Conservation (phyloP, 53 echinoderm and acorn worm species). For the Echinometra lucunter region DNA sequence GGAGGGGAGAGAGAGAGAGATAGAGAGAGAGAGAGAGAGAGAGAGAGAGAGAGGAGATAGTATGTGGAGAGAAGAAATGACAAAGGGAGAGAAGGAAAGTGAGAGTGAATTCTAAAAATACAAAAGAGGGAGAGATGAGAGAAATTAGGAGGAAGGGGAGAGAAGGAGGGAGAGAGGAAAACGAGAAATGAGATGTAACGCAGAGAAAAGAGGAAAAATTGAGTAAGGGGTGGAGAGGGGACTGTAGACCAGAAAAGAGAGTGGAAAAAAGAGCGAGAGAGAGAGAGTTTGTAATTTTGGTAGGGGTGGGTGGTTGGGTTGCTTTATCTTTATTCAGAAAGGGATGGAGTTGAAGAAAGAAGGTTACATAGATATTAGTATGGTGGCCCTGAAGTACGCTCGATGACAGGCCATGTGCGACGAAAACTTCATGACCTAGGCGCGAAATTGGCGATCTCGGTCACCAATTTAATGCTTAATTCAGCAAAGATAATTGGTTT, state of each 20-base stretch:
- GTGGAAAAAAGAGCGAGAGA: background rate
- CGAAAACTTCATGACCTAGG: no score
- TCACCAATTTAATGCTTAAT: background rate
- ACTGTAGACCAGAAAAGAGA: background rate
- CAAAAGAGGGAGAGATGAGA: background rate
- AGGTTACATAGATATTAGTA: no score
- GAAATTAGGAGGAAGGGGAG: background rate
- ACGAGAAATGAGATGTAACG: background rate
- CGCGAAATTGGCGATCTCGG: no score
- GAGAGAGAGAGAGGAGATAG: background rate
- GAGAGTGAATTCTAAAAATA: no score
- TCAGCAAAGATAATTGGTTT: no score
- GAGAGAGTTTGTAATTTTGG: background rate
- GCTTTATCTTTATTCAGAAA: no score
- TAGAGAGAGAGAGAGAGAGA: background rate
- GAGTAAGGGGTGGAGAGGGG: background rate
- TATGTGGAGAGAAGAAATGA: background rate
- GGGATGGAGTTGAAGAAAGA: no score
- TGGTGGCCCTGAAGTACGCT: no score
- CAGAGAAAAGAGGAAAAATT: background rate
- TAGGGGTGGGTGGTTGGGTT: no score
- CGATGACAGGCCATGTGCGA: no score
- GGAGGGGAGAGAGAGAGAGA: background rate
- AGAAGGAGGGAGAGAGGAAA: background rate
- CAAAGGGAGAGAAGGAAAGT: background rate